These are phyloP conservation scores for Oplegnathus fasciatus DNA, from an alignment of 2,113 vertebrate species.

Conservation along the genomic window DNA sequence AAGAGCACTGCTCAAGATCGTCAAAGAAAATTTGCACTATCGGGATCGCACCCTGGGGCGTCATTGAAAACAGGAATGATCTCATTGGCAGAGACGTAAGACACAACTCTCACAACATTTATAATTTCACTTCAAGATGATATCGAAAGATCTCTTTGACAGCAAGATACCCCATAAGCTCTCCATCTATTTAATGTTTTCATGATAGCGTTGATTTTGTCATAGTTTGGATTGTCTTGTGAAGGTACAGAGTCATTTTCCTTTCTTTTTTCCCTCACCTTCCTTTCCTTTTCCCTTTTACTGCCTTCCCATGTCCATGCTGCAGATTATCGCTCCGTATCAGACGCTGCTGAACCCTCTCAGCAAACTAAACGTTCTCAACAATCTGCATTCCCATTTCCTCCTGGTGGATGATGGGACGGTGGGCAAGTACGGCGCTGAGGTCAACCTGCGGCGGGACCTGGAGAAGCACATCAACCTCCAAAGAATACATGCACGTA, in stretches of 20 bases:
- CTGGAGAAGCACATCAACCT: conserved; percentile 98
- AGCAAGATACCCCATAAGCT: neutral
- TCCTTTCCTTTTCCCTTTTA: neutral
- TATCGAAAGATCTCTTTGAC: neutral
- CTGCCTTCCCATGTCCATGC: neutral
- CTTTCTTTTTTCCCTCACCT: too few species aligned
- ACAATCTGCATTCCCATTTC: conserved; percentile 98
- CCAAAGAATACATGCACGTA: conserved; percentile 97
- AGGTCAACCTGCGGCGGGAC: conserved; percentile 93
- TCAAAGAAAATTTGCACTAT: conserved; percentile 99
- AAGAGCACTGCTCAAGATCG: conserved; percentile 96
- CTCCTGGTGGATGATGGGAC: conserved; percentile 98
- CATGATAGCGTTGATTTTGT: neutral
- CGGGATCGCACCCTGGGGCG: conserved; percentile 97
- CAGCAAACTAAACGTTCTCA: conserved; percentile 97
- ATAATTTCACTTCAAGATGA: neutral
- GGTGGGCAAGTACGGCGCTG: conserved; percentile 96
- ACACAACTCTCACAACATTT: neutral
- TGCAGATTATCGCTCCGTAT: conserved; percentile 95
- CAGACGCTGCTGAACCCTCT: conserved; percentile 98
- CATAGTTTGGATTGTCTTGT: neutral
- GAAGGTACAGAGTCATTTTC: neutral
- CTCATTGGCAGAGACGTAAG: conserved; percentile 98
- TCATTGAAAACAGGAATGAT: conserved; percentile 98
- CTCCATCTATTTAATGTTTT: neutral